These are phyloP conservation scores for Pholis gunnellus DNA, from an alignment of 2,113 vertebrate genomes.

Conservation along the genomic window DNA sequence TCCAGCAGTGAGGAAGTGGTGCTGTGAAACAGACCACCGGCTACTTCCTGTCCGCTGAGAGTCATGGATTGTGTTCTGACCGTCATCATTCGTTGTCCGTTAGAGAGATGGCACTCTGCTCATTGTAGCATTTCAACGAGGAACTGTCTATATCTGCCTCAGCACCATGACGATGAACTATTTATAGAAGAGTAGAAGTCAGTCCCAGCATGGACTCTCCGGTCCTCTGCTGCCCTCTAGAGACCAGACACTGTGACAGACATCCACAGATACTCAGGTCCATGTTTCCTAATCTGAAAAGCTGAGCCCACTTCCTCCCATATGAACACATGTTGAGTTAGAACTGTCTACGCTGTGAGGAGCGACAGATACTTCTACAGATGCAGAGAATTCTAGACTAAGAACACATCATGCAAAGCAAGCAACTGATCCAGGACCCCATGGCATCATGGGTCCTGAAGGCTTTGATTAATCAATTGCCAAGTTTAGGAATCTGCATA, in stretches of 20 bases:
- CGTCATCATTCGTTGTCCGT: background rate
- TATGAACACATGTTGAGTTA: no score
- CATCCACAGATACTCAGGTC: no score
- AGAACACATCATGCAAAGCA: background rate
- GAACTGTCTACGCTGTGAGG: no score
- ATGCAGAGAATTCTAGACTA: no score
- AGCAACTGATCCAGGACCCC: background rate
- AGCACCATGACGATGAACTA: constrained; percentile 38
- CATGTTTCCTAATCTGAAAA: no score
- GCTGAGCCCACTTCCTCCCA: no score
- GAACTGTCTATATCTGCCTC: constrained; percentile 11
- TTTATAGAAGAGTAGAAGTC: constrained; percentile 24
- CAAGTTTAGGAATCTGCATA: no score
- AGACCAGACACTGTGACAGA: background rate
- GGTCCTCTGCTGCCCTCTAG: constrained; percentile 30
- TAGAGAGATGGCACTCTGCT: background rate
- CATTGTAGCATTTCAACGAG: background rate
- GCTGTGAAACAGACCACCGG: no score
- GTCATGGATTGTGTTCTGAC: background rate
- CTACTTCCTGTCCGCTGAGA: no score
- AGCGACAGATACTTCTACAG: no score
- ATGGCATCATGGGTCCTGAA: background rate
- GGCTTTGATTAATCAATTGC: no score
- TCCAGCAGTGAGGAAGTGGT: constrained; percentile 17
- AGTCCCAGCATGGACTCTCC: background rate